These are phyloP conservation scores for Charadrius vociferus DNA, from an alignment of 2,113 vertebrate species.

Conservation along the genomic window DNA sequence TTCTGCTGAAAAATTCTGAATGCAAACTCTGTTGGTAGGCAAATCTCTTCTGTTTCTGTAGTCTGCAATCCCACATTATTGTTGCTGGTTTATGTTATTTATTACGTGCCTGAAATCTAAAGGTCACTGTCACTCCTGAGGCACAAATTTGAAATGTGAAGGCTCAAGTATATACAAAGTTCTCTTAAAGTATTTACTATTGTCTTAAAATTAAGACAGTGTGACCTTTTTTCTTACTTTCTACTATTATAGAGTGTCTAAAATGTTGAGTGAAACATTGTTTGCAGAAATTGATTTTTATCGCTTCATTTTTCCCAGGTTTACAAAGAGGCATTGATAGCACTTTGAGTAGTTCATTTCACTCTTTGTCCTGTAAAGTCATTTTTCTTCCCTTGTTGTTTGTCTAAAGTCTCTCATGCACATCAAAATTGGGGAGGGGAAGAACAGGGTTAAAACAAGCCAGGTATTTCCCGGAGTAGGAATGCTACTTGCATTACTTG, in stretches of 20 bases:
- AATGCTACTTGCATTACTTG: not conserved
- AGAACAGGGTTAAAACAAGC: not conserved
- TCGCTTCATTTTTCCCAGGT: not conserved
- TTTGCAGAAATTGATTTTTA: slow-evolving; percentile 16
- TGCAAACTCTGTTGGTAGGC: not conserved
- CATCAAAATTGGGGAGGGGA: not conserved
- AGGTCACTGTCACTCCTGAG: not conserved
- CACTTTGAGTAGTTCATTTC: not conserved
- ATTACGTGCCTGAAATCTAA: not conserved
- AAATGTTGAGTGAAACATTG: not conserved
- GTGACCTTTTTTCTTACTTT: not conserved
- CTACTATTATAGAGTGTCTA: not conserved
- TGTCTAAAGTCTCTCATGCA: slow-evolving; percentile 1
- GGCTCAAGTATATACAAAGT: not conserved
- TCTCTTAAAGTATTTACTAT: not conserved
- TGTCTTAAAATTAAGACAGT: not conserved
- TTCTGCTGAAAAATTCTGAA: not conserved
- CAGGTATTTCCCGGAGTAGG: not conserved
- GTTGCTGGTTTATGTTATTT: not conserved
- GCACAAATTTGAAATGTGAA: not conserved
- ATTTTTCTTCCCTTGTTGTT: not conserved
- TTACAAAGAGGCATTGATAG: not conserved
- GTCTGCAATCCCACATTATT: not conserved
- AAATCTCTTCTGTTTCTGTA: not conserved
- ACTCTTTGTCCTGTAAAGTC: not conserved